Conservation (phyloP, 2,797 vertebrate species). For the Microhierax caerulescens region DNA sequence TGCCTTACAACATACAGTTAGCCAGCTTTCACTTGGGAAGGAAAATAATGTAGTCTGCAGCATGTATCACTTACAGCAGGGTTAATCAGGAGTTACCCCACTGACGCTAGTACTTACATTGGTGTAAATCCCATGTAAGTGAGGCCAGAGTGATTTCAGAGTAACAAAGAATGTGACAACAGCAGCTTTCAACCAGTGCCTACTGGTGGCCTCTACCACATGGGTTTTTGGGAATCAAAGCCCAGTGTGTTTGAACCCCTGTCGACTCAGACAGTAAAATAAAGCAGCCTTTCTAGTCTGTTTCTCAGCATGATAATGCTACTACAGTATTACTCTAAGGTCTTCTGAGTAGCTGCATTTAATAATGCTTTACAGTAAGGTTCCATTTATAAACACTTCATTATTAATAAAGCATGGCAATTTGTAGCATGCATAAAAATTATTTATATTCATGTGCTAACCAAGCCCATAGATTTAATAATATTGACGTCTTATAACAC, state of each 20-base stretch:
- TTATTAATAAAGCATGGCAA: slow-evolving; percentile 73
- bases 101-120: neutral
- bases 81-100: neutral
- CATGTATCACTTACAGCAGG: neutral
- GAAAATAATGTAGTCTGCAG: neutral
- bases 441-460: slow-evolving; percentile 80
- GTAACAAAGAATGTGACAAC: slow-evolving; percentile 47
- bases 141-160: slow-evolving; percentile 13
- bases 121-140: slow-evolving; percentile 19
- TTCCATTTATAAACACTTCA: slow-evolving; percentile 70
- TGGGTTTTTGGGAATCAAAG: slow-evolving; percentile 26
- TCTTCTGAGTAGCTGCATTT: slow-evolving; percentile 45
- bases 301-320: slow-evolving; percentile 30
- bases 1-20: neutral
- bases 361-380: slow-evolving; percentile 65
- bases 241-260: neutral
- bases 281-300: slow-evolving; percentile 49
- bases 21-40: neutral
- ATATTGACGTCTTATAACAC: slow-evolving; percentile 78
- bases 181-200: slow-evolving; percentile 23
- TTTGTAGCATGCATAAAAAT: slow-evolving; percentile 72
- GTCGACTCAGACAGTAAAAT: neutral
- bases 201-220: slow-evolving; percentile 3
- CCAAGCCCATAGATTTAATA: slow-evolving; percentile 81
- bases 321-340: slow-evolving; percentile 20